These are phyloP conservation scores for Heliconius ismenius DNA, from an alignment of 2,888 invertebrate genomes.

Conservation along the genomic window DNA sequence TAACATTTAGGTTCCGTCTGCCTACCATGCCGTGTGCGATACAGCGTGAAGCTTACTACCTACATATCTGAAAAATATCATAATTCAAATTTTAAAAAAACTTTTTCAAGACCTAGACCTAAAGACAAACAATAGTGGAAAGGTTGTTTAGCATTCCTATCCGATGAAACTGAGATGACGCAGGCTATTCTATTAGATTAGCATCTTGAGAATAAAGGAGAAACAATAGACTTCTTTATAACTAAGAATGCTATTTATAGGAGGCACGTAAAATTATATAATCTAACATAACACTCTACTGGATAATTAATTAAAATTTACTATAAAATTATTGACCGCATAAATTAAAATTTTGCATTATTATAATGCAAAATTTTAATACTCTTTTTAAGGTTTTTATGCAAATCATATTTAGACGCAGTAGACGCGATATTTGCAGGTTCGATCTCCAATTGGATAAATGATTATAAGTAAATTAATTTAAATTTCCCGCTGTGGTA, in stretches of 20 bases:
- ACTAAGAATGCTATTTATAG: background rate
- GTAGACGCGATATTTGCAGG: too few relatives aligned
- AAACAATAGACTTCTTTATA: conserved; percentile 30
- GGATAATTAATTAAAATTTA: background rate
- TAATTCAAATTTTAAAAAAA: too few relatives aligned
- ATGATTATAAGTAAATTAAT: too few relatives aligned
- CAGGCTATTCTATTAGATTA: conserved; percentile 31
- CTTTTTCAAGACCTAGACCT: background rate
- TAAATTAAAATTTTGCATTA: background rate
- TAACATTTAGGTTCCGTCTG: background rate
- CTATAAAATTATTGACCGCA: background rate
- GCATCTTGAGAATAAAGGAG: conserved; percentile 31
- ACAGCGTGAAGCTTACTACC: too few relatives aligned
- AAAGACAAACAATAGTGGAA: conserved; percentile 10
- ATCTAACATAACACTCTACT: background rate
- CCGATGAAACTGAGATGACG: conserved; percentile 36
- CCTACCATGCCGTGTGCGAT: background rate
- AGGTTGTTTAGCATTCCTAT: conserved; percentile 28
- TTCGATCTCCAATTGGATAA: too few relatives aligned
- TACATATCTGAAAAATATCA: too few relatives aligned
- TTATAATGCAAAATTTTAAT: background rate
- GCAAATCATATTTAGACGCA: background rate
- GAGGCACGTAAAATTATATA: background rate
- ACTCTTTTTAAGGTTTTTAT: background rate
- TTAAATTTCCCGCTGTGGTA: background rate